Evolutionary conservation across 2,888 invertebrate species (phyloP).

Genomic region (Synergus japonicus): DNA sequence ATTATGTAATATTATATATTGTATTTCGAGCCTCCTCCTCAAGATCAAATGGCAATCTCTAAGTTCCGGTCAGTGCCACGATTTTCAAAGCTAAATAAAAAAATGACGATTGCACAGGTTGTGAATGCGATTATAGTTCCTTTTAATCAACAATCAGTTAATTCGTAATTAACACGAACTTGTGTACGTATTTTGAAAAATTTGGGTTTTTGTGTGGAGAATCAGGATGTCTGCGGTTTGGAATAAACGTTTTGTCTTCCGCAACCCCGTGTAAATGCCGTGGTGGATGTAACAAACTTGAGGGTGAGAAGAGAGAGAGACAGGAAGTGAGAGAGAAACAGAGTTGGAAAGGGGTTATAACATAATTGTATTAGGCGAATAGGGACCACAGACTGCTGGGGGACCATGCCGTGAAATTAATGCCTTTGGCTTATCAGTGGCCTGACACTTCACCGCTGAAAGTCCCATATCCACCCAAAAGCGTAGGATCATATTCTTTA

Average conservation of each 20-base stretch:
- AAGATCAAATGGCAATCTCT: no score
- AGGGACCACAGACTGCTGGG: constrained; percentile 63
- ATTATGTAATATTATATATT: no score
- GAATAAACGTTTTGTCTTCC: constrained; percentile 54
- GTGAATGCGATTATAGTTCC: no score
- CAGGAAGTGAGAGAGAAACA: constrained; percentile 45
- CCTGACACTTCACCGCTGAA: constrained; percentile 73
- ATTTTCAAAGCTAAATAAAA: no score
- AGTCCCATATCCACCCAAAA: constrained; percentile 65
- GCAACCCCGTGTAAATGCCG: constrained; percentile 43
- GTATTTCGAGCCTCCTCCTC: no score
- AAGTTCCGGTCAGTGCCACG: no score
- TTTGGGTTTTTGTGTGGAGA: background rate
- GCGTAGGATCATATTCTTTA: constrained; percentile 47
- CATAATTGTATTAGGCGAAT: constrained; percentile 75
- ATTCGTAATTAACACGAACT: background rate
- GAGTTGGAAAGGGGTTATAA: constrained; percentile 48
- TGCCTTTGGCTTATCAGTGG: constrained; percentile 76
- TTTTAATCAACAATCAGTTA: no score
- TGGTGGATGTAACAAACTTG: constrained; percentile 33
- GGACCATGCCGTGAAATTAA: constrained; percentile 73
- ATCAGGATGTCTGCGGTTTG: constrained; percentile 40
- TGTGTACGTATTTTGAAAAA: background rate
- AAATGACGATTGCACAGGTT: no score
- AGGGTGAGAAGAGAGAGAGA: constrained; percentile 48